A percentile compares a stretch with the other conserved stretches of the same genome.
Evolutionary conservation across 2,113 vertebrate species (phyloP).

Genomic region (Sus scrofa): T2T-Sscrofa CM000816.6:29822001-29822500

Average conservation of each 20-base stretch:
- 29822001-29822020: neutral
- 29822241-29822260: neutral
- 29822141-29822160: neutral
- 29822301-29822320: neutral
- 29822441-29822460: slow-evolving; percentile 62
- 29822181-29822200: neutral
- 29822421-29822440: slow-evolving; percentile 64
- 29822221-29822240: neutral
- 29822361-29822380: neutral
- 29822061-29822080: accelerated
- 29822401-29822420: slow-evolving; percentile 16
- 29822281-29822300: neutral
- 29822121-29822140: neutral
- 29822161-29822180: neutral
- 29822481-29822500: slow-evolving; percentile 73
- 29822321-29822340: neutral
- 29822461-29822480: slow-evolving; percentile 62
- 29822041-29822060: neutral
- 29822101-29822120: neutral
- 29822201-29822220: neutral
- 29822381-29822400: slow-evolving; percentile 52
- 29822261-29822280: slow-evolving; percentile 24
- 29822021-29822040: neutral
- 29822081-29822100: neutral
- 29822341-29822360: slow-evolving; percentile 7